A percentile compares a stretch with the other conserved stretches of the same genome.
Evolutionary conservation across 2,797 vertebrate species (phyloP).

Genomic region (Acanthurus leucopareius): DNA sequence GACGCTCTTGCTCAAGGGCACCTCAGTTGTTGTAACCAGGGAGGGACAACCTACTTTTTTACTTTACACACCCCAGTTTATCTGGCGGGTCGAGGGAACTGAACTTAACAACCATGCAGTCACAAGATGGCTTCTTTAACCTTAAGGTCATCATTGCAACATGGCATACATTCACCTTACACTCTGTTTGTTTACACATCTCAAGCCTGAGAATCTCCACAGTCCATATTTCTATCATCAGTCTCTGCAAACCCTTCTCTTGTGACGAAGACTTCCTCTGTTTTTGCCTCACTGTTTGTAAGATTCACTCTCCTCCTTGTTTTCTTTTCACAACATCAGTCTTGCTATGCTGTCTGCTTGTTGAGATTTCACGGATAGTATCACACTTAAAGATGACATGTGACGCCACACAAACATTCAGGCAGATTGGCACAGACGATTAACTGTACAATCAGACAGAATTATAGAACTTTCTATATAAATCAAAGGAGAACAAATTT

Average conservation of each 20-base stretch:
- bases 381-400: neutral
- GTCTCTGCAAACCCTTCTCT: neutral
- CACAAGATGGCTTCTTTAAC: no score
- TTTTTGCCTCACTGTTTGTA: conserved; percentile 16
- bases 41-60: conserved; percentile 1
- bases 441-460: neutral
- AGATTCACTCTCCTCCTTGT: conserved; percentile 33
- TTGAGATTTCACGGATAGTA: conserved; percentile 1
- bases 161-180: conserved; percentile 16
- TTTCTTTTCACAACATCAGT: conserved; percentile 23
- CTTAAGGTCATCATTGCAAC: neutral
- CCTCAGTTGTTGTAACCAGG: no score
- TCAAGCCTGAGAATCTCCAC: conserved; percentile 13
- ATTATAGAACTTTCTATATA: conserved; percentile 3
- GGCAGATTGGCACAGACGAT: neutral
- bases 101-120: no score
- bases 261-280: conserved; percentile 3
- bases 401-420: neutral
- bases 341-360: neutral
- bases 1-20: no score
- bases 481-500: conserved; percentile 4
- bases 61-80: neutral
- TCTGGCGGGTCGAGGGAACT: no score
- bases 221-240: conserved; percentile 9
- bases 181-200: conserved; percentile 11